Percentiles rank a stretch among this genome's conserved stretches.
These are phyloP conservation scores for Tarsius wallacei DNA, from an alignment of 2,797 vertebrate species.

Conservation along the genomic window DNA sequence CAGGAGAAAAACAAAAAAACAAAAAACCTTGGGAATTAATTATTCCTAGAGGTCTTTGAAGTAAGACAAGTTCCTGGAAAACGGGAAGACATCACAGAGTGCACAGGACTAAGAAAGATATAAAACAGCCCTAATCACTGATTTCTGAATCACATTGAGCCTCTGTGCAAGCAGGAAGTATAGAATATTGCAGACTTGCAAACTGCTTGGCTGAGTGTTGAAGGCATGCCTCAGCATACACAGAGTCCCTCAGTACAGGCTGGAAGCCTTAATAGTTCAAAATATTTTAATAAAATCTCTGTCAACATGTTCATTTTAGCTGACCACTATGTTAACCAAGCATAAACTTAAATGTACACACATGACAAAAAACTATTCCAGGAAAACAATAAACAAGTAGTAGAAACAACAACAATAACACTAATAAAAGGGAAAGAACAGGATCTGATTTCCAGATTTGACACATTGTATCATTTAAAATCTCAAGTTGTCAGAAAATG, in stretches of 20 bases:
- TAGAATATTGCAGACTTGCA: background rate
- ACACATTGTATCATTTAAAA: background rate
- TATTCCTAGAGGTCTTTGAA: background rate
- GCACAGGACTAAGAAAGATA: background rate
- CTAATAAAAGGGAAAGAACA: background rate
- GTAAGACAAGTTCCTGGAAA: background rate
- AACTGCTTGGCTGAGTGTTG: background rate
- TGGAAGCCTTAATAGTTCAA: background rate
- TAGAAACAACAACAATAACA: background rate
- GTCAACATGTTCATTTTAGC: background rate
- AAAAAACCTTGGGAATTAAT: background rate
- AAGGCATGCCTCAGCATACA: background rate
- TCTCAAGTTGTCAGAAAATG: background rate
- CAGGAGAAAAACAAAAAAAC: background rate
- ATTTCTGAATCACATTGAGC: background rate
- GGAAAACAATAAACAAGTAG: background rate
- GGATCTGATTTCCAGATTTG: background rate
- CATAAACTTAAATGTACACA: background rate
- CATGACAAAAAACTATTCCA: background rate
- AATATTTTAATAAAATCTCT: background rate
- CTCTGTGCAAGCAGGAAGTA: background rate
- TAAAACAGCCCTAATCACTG: background rate
- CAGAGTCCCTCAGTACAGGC: background rate
- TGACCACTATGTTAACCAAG: background rate
- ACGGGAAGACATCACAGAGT: background rate